These are phyloP conservation scores for Calidris pugnax DNA, from an alignment of 2,113 vertebrate species.

Conservation along the genomic window DNA sequence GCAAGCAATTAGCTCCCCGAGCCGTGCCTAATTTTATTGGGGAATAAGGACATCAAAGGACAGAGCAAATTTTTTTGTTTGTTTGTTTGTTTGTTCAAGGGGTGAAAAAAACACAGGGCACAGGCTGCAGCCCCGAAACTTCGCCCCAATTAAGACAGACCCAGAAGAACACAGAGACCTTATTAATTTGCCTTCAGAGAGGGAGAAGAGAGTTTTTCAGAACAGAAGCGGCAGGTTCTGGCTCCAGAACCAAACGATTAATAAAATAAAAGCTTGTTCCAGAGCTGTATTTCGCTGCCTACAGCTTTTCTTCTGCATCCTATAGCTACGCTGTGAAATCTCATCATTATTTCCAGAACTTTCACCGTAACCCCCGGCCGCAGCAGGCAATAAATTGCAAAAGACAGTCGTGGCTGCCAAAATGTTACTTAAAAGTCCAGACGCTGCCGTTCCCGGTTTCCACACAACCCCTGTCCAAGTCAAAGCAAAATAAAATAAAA, in stretches of 20 bases:
- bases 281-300: neutral
- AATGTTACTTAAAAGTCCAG: conserved; percentile 12
- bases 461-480: neutral
- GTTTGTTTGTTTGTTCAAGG: neutral
- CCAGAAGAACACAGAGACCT: neutral
- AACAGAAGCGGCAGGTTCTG: neutral
- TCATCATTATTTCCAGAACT: conserved; percentile 14
- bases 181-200: neutral
- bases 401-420: neutral
- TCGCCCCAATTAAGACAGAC: neutral
- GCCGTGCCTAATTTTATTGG: neutral
- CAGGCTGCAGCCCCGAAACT: neutral
- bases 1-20: neutral
- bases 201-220: neutral
- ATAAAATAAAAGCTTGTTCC: neutral
- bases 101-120: neutral
- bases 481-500: neutral
- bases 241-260: neutral
- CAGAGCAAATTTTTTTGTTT: neutral
- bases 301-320: neutral
- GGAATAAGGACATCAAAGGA: neutral
- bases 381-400: conserved; percentile 13
- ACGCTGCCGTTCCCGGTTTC: neutral
- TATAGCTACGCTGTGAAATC: neutral
- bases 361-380: neutral